These are phyloP conservation scores for Temnothorax unifasciatus DNA, from an alignment of 2,888 invertebrate genomes.

Conservation along the genomic window DNA sequence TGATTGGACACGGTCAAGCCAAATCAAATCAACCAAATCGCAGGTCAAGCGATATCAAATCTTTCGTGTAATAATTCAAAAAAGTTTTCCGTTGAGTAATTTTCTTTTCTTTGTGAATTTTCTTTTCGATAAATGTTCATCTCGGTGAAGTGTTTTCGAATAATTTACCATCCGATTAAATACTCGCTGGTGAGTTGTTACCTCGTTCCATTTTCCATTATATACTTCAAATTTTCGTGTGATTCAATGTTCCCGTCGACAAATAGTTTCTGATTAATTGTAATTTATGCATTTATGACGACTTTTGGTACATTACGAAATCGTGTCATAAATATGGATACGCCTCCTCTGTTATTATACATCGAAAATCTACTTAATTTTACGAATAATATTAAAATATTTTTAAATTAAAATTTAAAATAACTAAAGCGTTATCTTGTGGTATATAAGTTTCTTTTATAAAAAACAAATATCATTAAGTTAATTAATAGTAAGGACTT, in stretches of 20 bases:
- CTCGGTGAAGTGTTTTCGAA: constrained; percentile 23
- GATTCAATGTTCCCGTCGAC: constrained; percentile 24
- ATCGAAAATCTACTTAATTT: not conserved
- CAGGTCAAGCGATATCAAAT: constrained; percentile 22
- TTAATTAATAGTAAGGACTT: not conserved
- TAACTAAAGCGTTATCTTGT: not conserved
- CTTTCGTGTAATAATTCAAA: not conserved
- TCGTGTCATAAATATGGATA: constrained; percentile 11
- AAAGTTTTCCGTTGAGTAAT: not conserved
- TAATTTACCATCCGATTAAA: constrained; percentile 33
- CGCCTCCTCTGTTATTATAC: not conserved
- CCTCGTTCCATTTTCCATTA: not conserved
- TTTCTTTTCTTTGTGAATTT: not conserved
- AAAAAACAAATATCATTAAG: not conserved
- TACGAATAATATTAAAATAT: not conserved
- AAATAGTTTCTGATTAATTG: constrained; percentile 22
- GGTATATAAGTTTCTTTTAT: not conserved
- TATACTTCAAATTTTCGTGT: not conserved
- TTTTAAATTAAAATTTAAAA: not conserved
- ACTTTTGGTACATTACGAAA: constrained; percentile 12
- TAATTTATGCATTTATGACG: not conserved
- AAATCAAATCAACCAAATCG: constrained; percentile 20
- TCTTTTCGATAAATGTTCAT: constrained; percentile 18
- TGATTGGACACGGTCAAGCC: not conserved
- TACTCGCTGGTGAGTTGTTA: not conserved